phyloP scores from a whole-genome alignment of 2,797 vertebrate species.

The Aphelocoma californica region DNA sequence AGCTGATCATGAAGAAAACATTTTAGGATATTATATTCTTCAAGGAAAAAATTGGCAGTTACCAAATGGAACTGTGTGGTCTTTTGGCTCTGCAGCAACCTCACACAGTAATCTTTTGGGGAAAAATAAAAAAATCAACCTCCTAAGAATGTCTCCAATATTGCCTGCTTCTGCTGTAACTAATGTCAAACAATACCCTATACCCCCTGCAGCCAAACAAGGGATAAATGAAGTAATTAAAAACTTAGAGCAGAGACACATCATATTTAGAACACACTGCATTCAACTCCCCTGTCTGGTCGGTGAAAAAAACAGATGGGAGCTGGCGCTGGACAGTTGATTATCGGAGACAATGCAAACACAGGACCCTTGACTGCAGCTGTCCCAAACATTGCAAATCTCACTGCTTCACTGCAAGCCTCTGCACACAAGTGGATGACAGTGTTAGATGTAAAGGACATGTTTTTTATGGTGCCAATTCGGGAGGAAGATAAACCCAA shows the following conservation, averaged over 20 bases:
- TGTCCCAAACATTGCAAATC: background rate
- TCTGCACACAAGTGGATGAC: background rate
- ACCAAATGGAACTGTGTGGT: background rate
- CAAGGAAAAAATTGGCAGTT: background rate
- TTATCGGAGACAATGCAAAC: background rate
- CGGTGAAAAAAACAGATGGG: background rate
- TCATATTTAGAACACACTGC: background rate
- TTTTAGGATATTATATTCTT: background rate
- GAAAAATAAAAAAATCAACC: background rate
- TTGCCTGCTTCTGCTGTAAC: background rate
- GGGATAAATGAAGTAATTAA: background rate
- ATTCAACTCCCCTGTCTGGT: background rate
- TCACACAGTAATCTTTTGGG: background rate
- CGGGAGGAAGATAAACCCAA: background rate
- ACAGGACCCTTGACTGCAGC: background rate
- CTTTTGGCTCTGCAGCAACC: fast-evolving
- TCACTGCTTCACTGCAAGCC: background rate
- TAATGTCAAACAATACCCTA: background rate
- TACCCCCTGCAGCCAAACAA: background rate
- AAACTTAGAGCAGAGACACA: background rate
- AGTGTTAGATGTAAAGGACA: background rate
- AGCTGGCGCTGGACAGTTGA: background rate
- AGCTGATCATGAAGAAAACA: background rate
- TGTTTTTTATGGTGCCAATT: background rate
- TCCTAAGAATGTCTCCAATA: background rate